Conservation (phyloP, 2,113 vertebrate species). For the Platycercus adscitus region DNA sequence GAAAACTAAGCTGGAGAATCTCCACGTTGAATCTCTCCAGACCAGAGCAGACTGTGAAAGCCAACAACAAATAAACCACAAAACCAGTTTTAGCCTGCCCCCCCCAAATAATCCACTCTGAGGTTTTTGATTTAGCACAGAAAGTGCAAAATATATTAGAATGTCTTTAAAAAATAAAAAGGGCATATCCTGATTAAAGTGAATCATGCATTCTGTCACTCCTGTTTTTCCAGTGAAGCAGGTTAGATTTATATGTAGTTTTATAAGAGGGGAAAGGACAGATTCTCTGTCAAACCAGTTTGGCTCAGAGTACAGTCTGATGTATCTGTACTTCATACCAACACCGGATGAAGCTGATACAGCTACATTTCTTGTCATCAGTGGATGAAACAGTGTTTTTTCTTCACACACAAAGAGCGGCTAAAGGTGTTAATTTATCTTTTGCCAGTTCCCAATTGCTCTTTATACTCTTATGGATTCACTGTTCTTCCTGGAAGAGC, state of each 20-base stretch:
- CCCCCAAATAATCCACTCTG: not conserved
- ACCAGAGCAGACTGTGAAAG: not conserved
- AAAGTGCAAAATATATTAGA: not conserved
- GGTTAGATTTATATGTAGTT: not conserved
- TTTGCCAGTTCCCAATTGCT: not conserved
- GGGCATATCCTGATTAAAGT: not conserved
- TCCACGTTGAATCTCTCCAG: not conserved
- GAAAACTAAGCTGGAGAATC: constrained; percentile 47
- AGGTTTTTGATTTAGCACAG: not conserved
- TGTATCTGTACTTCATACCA: not conserved
- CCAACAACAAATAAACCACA: not conserved
- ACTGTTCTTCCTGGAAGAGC: not conserved
- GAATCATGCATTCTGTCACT: not conserved
- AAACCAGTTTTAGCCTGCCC: not conserved
- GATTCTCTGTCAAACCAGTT: not conserved
- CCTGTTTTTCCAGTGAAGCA: not conserved
- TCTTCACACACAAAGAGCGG: not conserved
- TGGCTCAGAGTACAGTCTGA: not conserved
- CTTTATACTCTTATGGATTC: not conserved
- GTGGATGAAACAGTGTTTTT: not conserved
- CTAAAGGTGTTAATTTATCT: not conserved
- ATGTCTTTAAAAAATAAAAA: not conserved
- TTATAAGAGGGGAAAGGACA: not conserved
- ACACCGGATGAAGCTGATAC: not conserved
- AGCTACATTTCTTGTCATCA: not conserved